phyloP scores from a whole-genome alignment of 2,888 invertebrate genomes.

The Orthonevra nobilis region DNA sequence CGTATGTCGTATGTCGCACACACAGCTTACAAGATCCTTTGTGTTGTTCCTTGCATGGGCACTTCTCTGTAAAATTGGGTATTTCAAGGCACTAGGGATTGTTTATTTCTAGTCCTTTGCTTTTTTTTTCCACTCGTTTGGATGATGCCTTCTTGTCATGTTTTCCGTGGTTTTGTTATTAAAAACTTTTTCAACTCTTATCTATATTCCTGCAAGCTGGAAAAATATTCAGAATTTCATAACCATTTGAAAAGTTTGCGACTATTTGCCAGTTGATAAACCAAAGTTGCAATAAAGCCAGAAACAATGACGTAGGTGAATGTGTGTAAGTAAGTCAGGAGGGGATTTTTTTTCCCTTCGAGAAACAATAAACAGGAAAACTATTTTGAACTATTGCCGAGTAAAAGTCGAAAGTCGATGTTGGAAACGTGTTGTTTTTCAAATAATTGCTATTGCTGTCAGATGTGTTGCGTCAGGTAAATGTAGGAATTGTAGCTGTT shows the following conservation, averaged over 20 bases:
- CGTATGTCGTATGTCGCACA: constrained; percentile 19
- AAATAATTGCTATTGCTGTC: background rate
- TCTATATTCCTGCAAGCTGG: background rate
- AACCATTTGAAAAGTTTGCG: constrained; percentile 26
- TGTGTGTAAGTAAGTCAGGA: constrained; percentile 17
- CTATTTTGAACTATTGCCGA: background rate
- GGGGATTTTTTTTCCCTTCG: constrained; percentile 10
- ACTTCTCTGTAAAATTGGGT: background rate
- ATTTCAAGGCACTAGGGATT: background rate
- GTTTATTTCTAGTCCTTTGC: background rate
- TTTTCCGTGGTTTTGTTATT: constrained; percentile 27
- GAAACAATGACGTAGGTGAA: constrained; percentile 26
- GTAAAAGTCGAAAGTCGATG: too few species aligned
- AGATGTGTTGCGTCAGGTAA: too few species aligned
- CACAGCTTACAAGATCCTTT: background rate
- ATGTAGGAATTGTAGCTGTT: too few species aligned
- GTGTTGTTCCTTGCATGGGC: too few species aligned
- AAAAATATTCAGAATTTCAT: constrained; percentile 9
- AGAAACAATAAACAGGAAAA: background rate
- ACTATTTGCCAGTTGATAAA: constrained; percentile 44
- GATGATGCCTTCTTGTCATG: constrained; percentile 32
- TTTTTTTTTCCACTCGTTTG: background rate
- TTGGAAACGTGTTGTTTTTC: background rate
- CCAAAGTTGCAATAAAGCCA: constrained; percentile 50
- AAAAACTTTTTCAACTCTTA: constrained; percentile 29